Percentiles rank a stretch among this genome's conserved stretches.
Evolutionary conservation across 1,140 invertebrate species (phyloP).

Genomic region (Spodoptera litura): DNA sequence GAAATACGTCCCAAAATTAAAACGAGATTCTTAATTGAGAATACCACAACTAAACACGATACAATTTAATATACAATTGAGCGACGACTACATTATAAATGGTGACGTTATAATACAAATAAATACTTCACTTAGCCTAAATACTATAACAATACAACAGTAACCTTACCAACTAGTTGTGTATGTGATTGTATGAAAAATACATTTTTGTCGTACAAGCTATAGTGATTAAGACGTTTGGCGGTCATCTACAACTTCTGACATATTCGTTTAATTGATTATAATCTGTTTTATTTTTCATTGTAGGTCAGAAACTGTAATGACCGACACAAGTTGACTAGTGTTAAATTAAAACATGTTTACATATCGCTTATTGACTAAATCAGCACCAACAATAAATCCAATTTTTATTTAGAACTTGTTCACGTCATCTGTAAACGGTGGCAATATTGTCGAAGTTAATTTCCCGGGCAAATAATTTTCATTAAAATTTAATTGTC

Average conservation of each 20-base stretch:
- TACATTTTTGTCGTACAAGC: constrained; percentile 37
- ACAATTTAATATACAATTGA: constrained; percentile 29
- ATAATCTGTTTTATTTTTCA: background rate
- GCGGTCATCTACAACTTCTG: constrained; percentile 1
- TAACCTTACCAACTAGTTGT: constrained; percentile 31
- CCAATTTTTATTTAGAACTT: constrained; percentile 10
- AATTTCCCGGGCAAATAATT: too few relatives aligned
- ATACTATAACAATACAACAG: constrained; percentile 39
- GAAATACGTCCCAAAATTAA: background rate
- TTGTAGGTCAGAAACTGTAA: background rate
- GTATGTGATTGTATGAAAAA: constrained; percentile 48
- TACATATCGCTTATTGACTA: constrained; percentile 42
- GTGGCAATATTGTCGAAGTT: background rate
- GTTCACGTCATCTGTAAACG: background rate
- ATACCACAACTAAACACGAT: background rate
- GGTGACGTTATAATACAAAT: constrained; percentile 21
- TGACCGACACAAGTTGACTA: constrained; percentile 39
- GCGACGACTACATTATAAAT: constrained; percentile 10
- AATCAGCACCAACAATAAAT: constrained; percentile 42
- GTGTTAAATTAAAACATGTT: constrained; percentile 46
- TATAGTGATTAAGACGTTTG: constrained; percentile 25
- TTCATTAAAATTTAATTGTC: too few relatives aligned
- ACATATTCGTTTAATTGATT: background rate
- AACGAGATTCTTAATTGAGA: constrained; percentile 21
- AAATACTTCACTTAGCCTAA: constrained; percentile 34